Base-by-base conservation (phyloP, 2,113 vertebrate genomes). In the Phaethon lepturus region DNA sequence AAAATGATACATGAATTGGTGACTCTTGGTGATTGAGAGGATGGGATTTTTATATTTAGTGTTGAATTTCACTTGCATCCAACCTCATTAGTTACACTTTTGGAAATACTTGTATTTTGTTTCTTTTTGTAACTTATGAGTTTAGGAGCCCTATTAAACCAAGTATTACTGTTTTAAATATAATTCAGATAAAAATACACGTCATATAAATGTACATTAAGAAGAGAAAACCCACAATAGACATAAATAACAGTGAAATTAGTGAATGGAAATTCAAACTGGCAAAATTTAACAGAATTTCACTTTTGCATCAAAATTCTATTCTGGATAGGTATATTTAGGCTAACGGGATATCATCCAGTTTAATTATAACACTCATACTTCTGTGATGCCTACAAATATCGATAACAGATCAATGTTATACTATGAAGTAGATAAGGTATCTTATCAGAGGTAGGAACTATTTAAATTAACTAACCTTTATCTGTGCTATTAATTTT, bases 381-480 rank as follows among this genome's bases (percentile, higher is more conserved):
- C 10, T 69, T 86, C 47, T 71, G 15, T 71, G 83, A 86, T 56
- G 31, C 25, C n/a, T 92, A 81, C 94, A 96, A 94, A 91, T 68
- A 84, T 11, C 81, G 15, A 50, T 50, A 85, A 83, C 9, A 84
- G 44, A 67, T 77, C 47, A 86, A 13, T 49, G 12, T 18, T 86
- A 74, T 63, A 52, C 33, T 88, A 33, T 71, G 68, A 77, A 84
- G 19, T 35, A 74, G n/a, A 81, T 74, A 63, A 88, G 18, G 17
- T 82, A 71, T 62, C 55, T 75, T 86, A 86, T 84, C 74, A 88
- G 44, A 79, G 24, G 76, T 71, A 56, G 26, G 18, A 94, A 78
- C 64, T 93, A 68, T 59, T 81, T 81, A 82, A 91, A 93, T 94
- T 86, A 94, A 73, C 66, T 76, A 86, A 10, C 50, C 26, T 90